Evolutionary conservation across 2,888 invertebrate species (phyloP), one percentile per base, ranked within the genome.

Genomic region (Cephus runcator): DNA sequence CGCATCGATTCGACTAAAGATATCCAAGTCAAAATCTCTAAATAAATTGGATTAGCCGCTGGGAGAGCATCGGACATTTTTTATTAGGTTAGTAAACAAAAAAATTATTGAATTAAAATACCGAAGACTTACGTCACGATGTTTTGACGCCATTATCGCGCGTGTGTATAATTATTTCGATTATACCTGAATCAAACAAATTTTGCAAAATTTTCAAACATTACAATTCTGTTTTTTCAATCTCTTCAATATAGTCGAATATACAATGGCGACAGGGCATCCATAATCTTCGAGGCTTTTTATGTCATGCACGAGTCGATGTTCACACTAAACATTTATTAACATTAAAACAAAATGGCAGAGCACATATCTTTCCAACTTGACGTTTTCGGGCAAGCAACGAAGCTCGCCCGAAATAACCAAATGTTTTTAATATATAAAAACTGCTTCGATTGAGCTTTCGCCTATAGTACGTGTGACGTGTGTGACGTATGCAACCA

Each of bases 361-460:
- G 83, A 83, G 87, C 87, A 87, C 89, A 87, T 87, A 87, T 90
- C 90, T 90, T 90, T 90, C 90, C 90, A 90, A 90, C 86, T 87
- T 69, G 76, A 79, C 74, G 73, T 74, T 78, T 34, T 75, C 35
- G 56, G 56, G 56, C 56, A 56, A 56, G 56, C 56, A 56, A 56
- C 56, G 23, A 56, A 56, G 56, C 56, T 15, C 56, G 56, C 56
- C 56, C 56, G 56, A 23, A 56, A 56, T 56, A 23, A 9, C 56
- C 9, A 56, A 56, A 56, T 56, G 56, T 56, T 56, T 56, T 23
- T 56, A 56, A 23, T 56, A 56, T 56, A 56, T 23, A 56, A 56
- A 56, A 56, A 56, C 6, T 23, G 56, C 56, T 56, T 56, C 56
- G 23, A 56, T 56, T 56, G 56, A 56, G 56, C 56, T 56, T 23